phyloP scores from a whole-genome alignment of 1,140 invertebrate species.

The Habropoda laboriosa region DNA sequence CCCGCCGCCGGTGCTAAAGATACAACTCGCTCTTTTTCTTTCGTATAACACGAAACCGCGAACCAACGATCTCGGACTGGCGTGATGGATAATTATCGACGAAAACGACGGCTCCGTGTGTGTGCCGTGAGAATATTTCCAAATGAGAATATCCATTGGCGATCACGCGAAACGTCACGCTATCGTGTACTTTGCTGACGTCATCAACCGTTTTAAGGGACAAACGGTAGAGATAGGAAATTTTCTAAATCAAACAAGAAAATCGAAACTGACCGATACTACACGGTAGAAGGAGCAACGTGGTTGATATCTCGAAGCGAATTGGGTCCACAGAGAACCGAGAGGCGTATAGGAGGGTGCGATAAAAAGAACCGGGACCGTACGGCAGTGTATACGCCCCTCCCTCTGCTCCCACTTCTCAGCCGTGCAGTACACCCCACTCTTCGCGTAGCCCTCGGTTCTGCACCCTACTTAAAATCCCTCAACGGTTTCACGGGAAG shows the following conservation, averaged over 20 bases:
- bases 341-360: conserved; percentile 33
- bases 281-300: conserved; percentile 14
- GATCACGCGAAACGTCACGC: neutral
- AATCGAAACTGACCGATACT: conserved; percentile 17
- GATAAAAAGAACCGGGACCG: conserved; percentile 31
- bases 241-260: conserved; percentile 63
- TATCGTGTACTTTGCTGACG: conserved; percentile 51
- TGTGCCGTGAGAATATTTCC: neutral
- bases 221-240: too few species aligned
- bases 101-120: too few species aligned
- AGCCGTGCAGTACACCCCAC: neutral
- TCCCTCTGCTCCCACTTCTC: neutral
- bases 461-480: conserved; percentile 50
- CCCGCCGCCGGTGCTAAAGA: conserved; percentile 52
- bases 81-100: neutral
- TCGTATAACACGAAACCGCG: neutral
- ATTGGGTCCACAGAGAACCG: conserved; percentile 23
- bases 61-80: neutral
- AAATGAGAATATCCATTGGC: too few species aligned
- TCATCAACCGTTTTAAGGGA: conserved; percentile 55
- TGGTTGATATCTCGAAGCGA: neutral
- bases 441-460: neutral
- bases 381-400: neutral
- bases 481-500: conserved; percentile 43
- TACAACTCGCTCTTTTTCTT: conserved; percentile 33